phyloP scores from a whole-genome alignment of 1,140 invertebrate genomes.

The Nylanderia fulva region DNA sequence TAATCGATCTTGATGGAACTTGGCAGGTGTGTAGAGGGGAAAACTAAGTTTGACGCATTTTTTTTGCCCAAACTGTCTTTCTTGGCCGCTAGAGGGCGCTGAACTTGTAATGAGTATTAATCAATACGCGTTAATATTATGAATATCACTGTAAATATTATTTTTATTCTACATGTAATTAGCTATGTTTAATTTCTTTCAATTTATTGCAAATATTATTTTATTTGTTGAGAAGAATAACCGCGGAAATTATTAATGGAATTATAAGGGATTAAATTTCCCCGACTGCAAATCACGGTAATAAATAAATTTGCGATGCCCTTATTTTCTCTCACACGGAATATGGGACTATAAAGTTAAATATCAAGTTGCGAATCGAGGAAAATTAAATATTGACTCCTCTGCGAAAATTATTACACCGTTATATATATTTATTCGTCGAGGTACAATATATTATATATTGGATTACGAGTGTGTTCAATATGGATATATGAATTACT shows the following conservation, averaged over 20 bases:
- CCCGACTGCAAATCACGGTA: background rate
- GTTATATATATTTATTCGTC: background rate
- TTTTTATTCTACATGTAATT: no score
- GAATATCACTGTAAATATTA: no score
- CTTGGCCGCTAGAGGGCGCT: no score
- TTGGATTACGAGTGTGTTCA: background rate
- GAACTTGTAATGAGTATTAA: no score
- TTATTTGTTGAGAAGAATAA: background rate
- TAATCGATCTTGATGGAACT: no score
- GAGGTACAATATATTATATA: background rate
- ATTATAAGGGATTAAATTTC: slow-evolving; percentile 3
- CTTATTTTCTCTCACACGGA: background rate
- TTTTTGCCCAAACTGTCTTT: no score
- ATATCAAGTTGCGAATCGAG: slow-evolving; percentile 4
- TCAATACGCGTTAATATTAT: no score
- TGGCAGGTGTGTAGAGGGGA: no score
- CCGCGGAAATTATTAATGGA: no score
- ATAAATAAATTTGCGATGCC: background rate
- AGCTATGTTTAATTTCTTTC: background rate
- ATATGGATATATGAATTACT: background rate
- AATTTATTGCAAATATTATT: background rate
- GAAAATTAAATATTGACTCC: slow-evolving; percentile 6
- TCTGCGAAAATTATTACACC: background rate
- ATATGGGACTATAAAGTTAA: background rate
- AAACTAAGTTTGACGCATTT: no score